These are phyloP conservation scores for Gobio occitaniae DNA, from an alignment of 2,797 vertebrate species.

Conservation along the genomic window DNA sequence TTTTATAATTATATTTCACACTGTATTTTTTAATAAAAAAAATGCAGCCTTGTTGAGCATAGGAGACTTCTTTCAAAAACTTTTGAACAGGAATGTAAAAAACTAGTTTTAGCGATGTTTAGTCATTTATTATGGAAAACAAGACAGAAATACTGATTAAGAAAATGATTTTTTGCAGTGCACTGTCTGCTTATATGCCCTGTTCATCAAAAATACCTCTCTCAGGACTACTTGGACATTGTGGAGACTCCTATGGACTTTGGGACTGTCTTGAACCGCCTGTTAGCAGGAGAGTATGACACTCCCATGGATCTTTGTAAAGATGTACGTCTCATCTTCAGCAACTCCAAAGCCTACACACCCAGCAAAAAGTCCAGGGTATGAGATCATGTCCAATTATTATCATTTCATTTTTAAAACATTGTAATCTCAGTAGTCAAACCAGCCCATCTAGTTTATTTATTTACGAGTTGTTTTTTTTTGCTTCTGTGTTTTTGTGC, in stretches of 20 bases:
- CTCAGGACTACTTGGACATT: conserved; percentile 96
- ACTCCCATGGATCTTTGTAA: conserved; percentile 95
- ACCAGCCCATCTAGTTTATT: background rate
- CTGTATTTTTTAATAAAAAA: background rate
- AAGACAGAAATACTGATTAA: conserved; percentile 20
- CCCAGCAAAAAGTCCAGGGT: conserved; percentile 99
- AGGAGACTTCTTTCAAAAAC: background rate
- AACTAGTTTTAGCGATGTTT: background rate
- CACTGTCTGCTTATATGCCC: conserved; percentile 32
- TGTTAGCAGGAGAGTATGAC: conserved; percentile 91
- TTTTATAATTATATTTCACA: background rate
- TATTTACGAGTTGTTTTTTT: background rate
- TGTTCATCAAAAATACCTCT: conserved; percentile 38
- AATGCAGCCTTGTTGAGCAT: background rate
- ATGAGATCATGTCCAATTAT: conserved; percentile 57
- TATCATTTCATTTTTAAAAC: background rate
- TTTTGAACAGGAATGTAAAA: background rate
- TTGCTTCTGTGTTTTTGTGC: conserved; percentile 12
- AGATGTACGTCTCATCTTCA: conserved; percentile 97
- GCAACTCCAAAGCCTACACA: conserved; percentile 98
- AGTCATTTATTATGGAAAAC: background rate
- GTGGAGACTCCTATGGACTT: conserved; percentile 99
- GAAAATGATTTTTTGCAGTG: conserved; percentile 27
- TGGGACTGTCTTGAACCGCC: conserved; percentile 90
- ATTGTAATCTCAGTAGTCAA: background rate